Evolutionary conservation across 30 jellyfish, hydroid and myxozoan species (phyloP), one percentile per base, ranked within the genome.

Genomic region (Pelagia noctiluca): DNA sequence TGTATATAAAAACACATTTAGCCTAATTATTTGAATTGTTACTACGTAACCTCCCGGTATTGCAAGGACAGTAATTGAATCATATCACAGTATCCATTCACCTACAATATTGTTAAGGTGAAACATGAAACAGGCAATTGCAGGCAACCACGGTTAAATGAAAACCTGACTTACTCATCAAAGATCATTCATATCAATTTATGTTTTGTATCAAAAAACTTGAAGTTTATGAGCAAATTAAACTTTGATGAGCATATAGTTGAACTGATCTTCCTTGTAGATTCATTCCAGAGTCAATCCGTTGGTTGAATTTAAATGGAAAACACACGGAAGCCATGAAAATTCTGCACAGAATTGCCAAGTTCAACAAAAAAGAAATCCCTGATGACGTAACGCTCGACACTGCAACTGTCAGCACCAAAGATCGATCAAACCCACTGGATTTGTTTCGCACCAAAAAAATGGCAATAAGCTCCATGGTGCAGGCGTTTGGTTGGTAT

Each of bases 221-320:
- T 19, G 61, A 22, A 35, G 26, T 19, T 71, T n/a, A n/a, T n/a
- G n/a, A n/a, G n/a, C n/a, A n/a, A n/a, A n/a, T n/a, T n/a, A n/a
- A n/a, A n/a, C n/a, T n/a, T n/a, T n/a, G n/a, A n/a, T n/a, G n/a
- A n/a, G n/a, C 47, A 16, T 34, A 11, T 50, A 42, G 8, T 42
- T 42, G 16, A 16, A 42, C 21, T 31, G 33, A 30, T 46, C 57
- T 25, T 53, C 4, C 30, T 47, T 73, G 3, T 50, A 92, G 95
- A 83, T 78, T 92, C 50, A 50, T 92, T 23, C 98, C 98, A 18
- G 98, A 92, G 71, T 92, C 98, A 0, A 75, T 86, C 32, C 88
- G 98, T 3, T 92, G 98, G 98, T 82, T 78, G 60, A 76, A 93
- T 0, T 35, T 92, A 47, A 74, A 84, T 25, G 91, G 96, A 21